Evolutionary conservation across 2,797 vertebrate genomes (phyloP), one percentile per base, ranked within the genome.

Genomic region (Cheirogaleus major): DNA sequence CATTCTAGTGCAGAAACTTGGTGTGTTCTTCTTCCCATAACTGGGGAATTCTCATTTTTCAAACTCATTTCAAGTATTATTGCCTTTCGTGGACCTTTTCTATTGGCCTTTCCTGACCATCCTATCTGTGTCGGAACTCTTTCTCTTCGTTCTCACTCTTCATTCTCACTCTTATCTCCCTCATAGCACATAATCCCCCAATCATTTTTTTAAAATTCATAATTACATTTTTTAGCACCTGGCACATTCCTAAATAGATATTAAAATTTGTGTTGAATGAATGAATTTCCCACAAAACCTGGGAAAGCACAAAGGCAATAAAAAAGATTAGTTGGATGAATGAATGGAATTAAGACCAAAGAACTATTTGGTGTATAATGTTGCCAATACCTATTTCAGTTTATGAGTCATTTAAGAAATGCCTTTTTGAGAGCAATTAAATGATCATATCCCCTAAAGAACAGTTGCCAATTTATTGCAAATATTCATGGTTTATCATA

Each of bases 321-420:
- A 78, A 93, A 91, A 83, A 59, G 32, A 20, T 45, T 84, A 94
- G 32, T 91, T 61, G 18, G 67, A 75, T 89, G 25, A 87, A 83
- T 85, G 10, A 79, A 38, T 90, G 23, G 12, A 45, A 70, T 59
- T 92, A 91, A 86, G 23, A 91, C 55, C 15, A 91, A 95, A 89
- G 11, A 10, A 87, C 32, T 90, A 48, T 59, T 92, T 90, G 30
- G 63, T 52, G 80, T 72, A 95, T 90, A 94, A 93, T 81, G 22
- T 59, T 93, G 55, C 87, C 41, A 82, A 78, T 84, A 69, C 79
- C 67, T 88, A 8, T 91, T 80, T 94, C n/a, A 95, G 4, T 80
- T 95, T 89, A 84, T 87, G 48, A 83, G 55, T 80, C 43, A 83
- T 75, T 91, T 92, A 35, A 86, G 70, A 96, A 83, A 95, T 70